Conservation (phyloP, 1,140 invertebrate genomes). For the Drosophila lini region DNA sequence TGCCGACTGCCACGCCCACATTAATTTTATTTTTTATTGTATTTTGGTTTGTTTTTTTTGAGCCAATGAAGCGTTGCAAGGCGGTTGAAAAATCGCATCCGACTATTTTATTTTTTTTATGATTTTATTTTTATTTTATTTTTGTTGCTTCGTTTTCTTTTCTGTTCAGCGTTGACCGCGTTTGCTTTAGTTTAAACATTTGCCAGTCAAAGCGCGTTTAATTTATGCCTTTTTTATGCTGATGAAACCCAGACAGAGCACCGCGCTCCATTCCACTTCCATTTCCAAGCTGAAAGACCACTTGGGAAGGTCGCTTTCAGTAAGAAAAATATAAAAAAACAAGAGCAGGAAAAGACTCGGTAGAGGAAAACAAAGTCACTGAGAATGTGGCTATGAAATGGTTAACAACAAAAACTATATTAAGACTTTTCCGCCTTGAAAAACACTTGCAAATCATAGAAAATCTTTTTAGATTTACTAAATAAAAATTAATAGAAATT, state of each 20-base stretch:
- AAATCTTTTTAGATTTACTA: neutral
- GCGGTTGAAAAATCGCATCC: constrained; percentile 70
- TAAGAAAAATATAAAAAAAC: neutral
- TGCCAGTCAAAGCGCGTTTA: constrained; percentile 69
- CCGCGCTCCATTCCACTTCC: constrained; percentile 12
- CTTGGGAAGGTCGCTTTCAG: constrained; percentile 4
- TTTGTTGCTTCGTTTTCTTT: constrained; percentile 18
- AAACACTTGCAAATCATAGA: neutral
- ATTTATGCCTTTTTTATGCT: constrained; percentile 82
- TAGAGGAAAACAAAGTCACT: constrained; percentile 26
- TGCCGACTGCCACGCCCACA: constrained; percentile 45
- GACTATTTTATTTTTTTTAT: constrained; percentile 78
- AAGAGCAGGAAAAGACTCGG: neutral
- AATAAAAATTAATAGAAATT: neutral
- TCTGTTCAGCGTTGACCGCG: constrained; percentile 32
- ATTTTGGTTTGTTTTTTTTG: constrained; percentile 50
- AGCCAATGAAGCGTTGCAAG: constrained; percentile 76
- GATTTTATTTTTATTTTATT: constrained; percentile 43
- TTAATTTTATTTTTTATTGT: constrained; percentile 68
- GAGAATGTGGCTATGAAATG: constrained; percentile 31
- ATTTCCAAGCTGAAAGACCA: constrained; percentile 6
- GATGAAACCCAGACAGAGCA: constrained; percentile 66
- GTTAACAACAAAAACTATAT: constrained; percentile 14
- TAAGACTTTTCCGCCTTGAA: neutral
- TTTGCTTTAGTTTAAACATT: constrained; percentile 79